These are phyloP conservation scores for Ornithoptera priamus DNA, from an alignment of 2,888 invertebrate genomes.

Conservation along the genomic window DNA sequence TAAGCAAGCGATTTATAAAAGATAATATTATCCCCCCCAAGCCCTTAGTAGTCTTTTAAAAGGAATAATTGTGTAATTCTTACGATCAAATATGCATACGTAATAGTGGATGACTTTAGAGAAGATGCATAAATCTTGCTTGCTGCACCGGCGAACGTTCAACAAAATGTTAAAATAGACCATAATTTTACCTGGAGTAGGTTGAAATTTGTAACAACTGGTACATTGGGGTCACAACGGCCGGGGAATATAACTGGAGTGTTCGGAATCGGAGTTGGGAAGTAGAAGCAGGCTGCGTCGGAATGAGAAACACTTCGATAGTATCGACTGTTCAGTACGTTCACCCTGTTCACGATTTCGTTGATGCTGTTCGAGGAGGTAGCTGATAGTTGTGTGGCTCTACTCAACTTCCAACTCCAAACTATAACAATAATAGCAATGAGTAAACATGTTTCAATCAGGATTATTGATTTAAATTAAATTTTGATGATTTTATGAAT, in stretches of 20 bases:
- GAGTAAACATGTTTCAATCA: too few species aligned
- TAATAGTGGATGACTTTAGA: too few species aligned
- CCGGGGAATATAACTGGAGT: slow-evolving; percentile 45
- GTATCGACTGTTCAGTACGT: slow-evolving; percentile 39
- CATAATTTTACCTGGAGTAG: slow-evolving; percentile 35
- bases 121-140: too few species aligned
- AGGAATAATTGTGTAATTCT: too few species aligned
- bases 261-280: slow-evolving; percentile 34
- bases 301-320: slow-evolving; percentile 37
- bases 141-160: too few species aligned
- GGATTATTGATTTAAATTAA: too few species aligned
- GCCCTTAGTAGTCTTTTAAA: too few species aligned
- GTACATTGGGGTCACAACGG: slow-evolving; percentile 42
- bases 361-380: slow-evolving; percentile 36
- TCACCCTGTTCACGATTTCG: slow-evolving; percentile 32
- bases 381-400: slow-evolving; percentile 32
- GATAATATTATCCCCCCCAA: too few species aligned
- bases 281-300: slow-evolving; percentile 42
- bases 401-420: slow-evolving; percentile 43
- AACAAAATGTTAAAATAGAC: too few species aligned
- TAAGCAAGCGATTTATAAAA: too few species aligned
- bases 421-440: slow-evolving; percentile 33
- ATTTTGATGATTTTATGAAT: too few species aligned
- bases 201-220: slow-evolving; percentile 44
- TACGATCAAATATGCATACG: too few species aligned